Conservation (phyloP, 2,888 invertebrate genomes). For the Slavum lentiscoides region DNA sequence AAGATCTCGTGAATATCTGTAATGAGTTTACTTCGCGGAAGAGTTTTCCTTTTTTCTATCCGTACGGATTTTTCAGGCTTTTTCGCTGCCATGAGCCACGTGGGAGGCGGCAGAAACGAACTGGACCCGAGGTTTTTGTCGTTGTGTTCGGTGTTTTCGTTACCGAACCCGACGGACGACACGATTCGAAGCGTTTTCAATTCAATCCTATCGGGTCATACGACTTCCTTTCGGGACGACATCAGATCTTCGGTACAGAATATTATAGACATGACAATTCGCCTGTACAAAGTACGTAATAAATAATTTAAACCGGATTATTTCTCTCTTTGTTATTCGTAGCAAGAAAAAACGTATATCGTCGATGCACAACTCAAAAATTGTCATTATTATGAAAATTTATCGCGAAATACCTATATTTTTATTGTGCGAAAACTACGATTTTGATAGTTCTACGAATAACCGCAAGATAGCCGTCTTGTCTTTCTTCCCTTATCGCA, state of each 20-base stretch:
- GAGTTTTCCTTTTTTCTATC: too few species aligned
- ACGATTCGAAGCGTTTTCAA: slow-evolving; percentile 81
- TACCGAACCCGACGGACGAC: slow-evolving; percentile 77
- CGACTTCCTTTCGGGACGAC: slow-evolving; percentile 69
- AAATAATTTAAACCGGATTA: too few species aligned
- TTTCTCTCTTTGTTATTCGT: too few species aligned
- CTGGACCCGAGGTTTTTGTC: slow-evolving; percentile 90
- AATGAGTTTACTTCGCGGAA: too few species aligned
- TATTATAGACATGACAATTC: slow-evolving; percentile 78
- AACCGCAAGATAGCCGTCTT: too few species aligned
- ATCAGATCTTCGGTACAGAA: slow-evolving; percentile 69
- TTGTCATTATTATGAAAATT: too few species aligned
- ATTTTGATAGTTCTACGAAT: too few species aligned
- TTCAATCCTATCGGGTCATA: slow-evolving; percentile 79
- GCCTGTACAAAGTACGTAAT: slow-evolving; percentile 73
- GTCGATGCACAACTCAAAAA: too few species aligned
- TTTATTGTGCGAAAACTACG: too few species aligned
- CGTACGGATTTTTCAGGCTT: slow-evolving; percentile 67
- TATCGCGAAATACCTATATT: too few species aligned
- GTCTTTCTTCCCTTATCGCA: too few species aligned
- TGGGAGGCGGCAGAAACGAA: slow-evolving; percentile 83
- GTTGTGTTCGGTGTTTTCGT: slow-evolving; percentile 84
- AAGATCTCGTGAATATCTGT: slow-evolving; percentile 79
- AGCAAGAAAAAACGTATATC: too few species aligned
- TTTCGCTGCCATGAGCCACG: slow-evolving; percentile 70